These are phyloP conservation scores for Trichacis sp. DNA, from an alignment of 2,888 invertebrate species.

Conservation along the genomic window DNA sequence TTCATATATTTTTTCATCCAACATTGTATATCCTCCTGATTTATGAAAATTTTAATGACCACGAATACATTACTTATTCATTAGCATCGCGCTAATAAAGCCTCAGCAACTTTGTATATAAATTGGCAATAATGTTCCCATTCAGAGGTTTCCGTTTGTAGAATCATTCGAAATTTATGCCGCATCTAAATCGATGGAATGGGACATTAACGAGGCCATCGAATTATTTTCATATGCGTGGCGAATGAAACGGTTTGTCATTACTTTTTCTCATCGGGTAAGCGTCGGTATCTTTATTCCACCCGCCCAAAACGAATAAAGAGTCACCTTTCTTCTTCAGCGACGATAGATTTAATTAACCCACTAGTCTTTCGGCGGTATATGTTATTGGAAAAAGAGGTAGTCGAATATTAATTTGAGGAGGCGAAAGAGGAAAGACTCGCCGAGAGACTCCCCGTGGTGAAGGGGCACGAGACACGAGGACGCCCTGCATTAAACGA, in stretches of 20 bases:
- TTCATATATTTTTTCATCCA: not conserved
- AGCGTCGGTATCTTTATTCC: constrained; percentile 39
- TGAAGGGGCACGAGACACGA: constrained; percentile 46
- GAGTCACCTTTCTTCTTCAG: constrained; percentile 7
- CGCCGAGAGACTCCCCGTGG: constrained; percentile 60
- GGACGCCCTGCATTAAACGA: constrained; percentile 62
- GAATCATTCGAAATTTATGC: constrained; percentile 36
- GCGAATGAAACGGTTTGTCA: constrained; percentile 49
- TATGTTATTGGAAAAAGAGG: constrained; percentile 9
- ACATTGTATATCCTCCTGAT: not conserved
- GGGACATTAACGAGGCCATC: constrained; percentile 64
- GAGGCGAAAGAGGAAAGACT: constrained; percentile 36
- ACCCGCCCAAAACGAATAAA: constrained; percentile 45
- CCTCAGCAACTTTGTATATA: constrained; percentile 2
- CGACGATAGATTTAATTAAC: constrained; percentile 11
- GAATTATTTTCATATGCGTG: constrained; percentile 58
- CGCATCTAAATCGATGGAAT: constrained; percentile 60
- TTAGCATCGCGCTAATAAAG: constrained; percentile 1
- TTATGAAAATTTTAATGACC: not conserved
- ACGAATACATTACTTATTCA: not conserved
- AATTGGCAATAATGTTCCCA: constrained; percentile 9
- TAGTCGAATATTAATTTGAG: constrained; percentile 8
- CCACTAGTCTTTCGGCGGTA: not conserved
- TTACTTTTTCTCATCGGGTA: constrained; percentile 27
- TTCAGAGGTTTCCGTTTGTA: constrained; percentile 9